Conservation (phyloP, 2,888 invertebrate genomes). For the Notocelia uddmanniana region DNA sequence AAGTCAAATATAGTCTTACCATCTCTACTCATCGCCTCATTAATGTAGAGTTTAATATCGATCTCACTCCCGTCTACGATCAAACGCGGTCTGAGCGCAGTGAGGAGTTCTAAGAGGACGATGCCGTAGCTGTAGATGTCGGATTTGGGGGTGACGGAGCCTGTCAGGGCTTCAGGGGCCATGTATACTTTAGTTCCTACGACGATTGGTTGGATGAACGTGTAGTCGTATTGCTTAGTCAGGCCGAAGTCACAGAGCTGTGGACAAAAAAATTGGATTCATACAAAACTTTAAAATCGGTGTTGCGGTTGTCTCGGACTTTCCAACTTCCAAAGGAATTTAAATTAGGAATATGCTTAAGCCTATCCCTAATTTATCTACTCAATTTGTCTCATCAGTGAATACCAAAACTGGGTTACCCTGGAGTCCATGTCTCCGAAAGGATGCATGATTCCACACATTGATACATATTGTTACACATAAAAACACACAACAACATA, state of each 20-base stretch:
- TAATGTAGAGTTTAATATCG: conserved; percentile 78
- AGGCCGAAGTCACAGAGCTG: conserved; percentile 92
- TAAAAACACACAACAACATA: no score
- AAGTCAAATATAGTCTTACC: conserved; percentile 82
- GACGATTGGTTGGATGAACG: conserved; percentile 81
- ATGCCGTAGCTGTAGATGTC: conserved; percentile 93
- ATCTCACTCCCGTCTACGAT: conserved; percentile 74
- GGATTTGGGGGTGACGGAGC: conserved; percentile 90
- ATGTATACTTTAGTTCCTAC: conserved; percentile 91
- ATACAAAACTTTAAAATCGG: background rate
- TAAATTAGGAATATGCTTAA: no score
- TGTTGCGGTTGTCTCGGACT: no score
- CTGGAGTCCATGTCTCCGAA: no score
- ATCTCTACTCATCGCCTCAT: conserved; percentile 71
- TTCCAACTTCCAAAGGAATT: no score
- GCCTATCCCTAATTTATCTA: no score
- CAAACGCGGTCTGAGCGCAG: conserved; percentile 88
- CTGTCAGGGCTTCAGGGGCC: conserved; percentile 90
- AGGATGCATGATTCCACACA: no score
- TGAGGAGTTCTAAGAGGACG: conserved; percentile 90
- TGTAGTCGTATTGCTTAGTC: conserved; percentile 85
- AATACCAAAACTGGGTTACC: no score
- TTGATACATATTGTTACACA: no score
- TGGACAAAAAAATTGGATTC: conserved; percentile 53
- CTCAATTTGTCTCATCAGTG: no score